phyloP scores from a whole-genome alignment of 2,113 vertebrate genomes.

The Corvus cornix region DNA sequence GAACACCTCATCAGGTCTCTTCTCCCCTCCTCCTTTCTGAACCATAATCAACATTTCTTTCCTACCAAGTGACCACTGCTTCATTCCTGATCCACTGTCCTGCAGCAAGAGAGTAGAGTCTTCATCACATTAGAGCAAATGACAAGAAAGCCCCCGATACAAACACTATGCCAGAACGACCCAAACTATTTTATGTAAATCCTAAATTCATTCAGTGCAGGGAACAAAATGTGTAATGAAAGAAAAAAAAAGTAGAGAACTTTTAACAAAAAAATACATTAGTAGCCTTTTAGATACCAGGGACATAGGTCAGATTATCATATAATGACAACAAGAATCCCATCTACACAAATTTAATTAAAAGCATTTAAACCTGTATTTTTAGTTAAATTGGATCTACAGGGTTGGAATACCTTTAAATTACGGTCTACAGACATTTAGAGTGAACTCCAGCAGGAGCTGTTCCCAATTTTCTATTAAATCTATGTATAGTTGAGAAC shows the following conservation, averaged over 20 bases:
- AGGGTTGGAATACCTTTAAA: neutral
- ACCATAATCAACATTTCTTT: neutral
- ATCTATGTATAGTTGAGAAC: neutral
- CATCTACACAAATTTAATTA: neutral
- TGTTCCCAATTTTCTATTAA: neutral
- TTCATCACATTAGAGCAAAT: neutral
- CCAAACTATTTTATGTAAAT: neutral
- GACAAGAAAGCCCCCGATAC: neutral
- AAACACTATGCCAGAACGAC: neutral
- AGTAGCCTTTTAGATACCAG: neutral
- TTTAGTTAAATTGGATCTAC: neutral
- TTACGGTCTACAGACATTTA: neutral
- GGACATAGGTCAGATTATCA: neutral
- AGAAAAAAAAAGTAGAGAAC: neutral
- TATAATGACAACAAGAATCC: neutral
- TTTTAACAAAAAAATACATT: neutral
- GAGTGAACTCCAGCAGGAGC: neutral
- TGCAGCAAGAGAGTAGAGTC: neutral
- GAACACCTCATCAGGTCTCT: neutral
- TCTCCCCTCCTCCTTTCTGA: neutral
- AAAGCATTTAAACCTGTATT: neutral
- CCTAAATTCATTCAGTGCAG: neutral
- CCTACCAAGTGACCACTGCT: neutral
- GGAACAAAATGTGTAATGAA: neutral
- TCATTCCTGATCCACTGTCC: neutral